Evolutionary conservation across 2,888 invertebrate genomes (phyloP).

Genomic region (Nasonovia ribisnigri): DNA sequence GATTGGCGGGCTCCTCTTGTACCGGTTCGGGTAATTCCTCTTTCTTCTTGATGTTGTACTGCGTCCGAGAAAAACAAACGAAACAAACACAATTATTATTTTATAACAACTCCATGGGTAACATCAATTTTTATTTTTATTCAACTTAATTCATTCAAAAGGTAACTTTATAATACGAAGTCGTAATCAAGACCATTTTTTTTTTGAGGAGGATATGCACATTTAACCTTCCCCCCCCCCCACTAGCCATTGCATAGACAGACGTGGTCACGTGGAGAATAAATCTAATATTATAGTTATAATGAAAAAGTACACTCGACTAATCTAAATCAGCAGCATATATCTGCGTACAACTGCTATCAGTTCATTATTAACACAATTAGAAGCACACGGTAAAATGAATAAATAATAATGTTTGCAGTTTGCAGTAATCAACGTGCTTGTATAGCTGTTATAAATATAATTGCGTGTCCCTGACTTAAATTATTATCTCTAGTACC

Average conservation of each 20-base stretch:
- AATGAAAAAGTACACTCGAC: neutral
- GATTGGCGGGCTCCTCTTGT: constrained; percentile 89
- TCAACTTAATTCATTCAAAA: neutral
- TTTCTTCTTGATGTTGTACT: constrained; percentile 99
- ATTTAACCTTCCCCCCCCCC: no score
- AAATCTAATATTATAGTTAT: neutral
- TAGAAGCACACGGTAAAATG: neutral
- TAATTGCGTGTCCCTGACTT: neutral
- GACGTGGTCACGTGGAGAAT: neutral
- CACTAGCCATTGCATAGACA: neutral
- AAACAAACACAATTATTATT: neutral
- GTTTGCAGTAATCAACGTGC: neutral
- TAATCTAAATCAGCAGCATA: neutral
- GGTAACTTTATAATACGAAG: no score
- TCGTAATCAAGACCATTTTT: no score
- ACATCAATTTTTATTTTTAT: neutral
- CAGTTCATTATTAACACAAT: neutral
- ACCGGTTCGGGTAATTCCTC: constrained; percentile 90
- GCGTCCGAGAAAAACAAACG: constrained; percentile 70
- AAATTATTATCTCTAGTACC: neutral
- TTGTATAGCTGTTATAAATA: neutral
- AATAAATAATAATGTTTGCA: neutral
- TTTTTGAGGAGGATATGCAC: no score
- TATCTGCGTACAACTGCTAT: neutral
- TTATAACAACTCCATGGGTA: neutral